A percentile compares a stretch with the other conserved stretches of the same genome.
Evolutionary conservation across 1,140 invertebrate species (phyloP).

Genomic region (Diabrotica undecimpunctata): DNA sequence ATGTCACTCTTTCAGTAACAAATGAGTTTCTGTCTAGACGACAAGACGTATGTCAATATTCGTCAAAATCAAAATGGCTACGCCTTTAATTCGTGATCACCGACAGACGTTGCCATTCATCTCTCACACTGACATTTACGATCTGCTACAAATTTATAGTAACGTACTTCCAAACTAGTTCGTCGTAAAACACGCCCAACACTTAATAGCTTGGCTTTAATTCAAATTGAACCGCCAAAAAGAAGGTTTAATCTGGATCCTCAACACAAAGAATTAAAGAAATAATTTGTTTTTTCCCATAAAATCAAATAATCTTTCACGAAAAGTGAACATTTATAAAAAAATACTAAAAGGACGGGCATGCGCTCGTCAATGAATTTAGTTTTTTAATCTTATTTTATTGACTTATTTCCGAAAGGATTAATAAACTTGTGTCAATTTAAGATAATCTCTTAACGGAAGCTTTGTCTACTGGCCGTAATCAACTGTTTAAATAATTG

Average conservation of each 20-base stretch:
- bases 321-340: not conserved
- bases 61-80: conserved; percentile 51
- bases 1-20: conserved; percentile 47
- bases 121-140: conserved; percentile 7
- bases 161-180: conserved; percentile 26
- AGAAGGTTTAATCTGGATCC: conserved; percentile 5
- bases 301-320: not conserved
- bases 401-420: not conserved
- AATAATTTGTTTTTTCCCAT: conserved; percentile 7
- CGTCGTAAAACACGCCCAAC: conserved; percentile 36
- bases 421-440: not conserved
- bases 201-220: conserved; percentile 29
- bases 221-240: conserved; percentile 30
- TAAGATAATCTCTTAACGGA: too few relatives aligned
- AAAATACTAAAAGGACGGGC: conserved; percentile 20
- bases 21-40: conserved; percentile 50
- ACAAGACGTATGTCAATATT: conserved; percentile 50
- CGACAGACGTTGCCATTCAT: conserved; percentile 25
- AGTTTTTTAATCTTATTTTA: conserved; percentile 15
- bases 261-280: not conserved
- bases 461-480: not conserved
- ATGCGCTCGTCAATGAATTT: conserved; percentile 25
- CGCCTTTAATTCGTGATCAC: conserved; percentile 42
- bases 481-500: not conserved
- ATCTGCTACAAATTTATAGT: conserved; percentile 1